Evolutionary conservation across 2,113 vertebrate species (phyloP).

Genomic region (Penelope pileata): DNA sequence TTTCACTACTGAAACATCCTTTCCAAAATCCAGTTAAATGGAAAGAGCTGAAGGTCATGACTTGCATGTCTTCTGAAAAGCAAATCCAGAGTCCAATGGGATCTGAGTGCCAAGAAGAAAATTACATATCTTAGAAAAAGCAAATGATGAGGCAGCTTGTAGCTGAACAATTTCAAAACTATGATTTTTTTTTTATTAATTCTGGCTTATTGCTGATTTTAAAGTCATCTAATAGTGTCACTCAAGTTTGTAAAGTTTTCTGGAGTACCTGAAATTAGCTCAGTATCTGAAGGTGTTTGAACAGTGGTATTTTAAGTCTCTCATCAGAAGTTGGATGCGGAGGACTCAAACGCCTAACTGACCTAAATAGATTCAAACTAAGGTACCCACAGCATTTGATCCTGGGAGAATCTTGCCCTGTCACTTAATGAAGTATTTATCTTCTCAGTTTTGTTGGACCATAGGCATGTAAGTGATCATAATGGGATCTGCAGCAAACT

Average conservation of each 20-base stretch:
- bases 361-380: slow-evolving; percentile 19
- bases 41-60: neutral
- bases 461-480: neutral
- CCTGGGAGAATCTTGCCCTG: neutral
- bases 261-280: neutral
- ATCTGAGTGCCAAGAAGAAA: neutral
- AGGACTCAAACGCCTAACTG: neutral
- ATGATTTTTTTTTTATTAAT: neutral
- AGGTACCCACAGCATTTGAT: neutral
- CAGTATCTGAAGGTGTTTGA: neutral
- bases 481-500: neutral
- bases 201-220: neutral
- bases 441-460: neutral
- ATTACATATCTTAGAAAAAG: neutral
- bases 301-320: neutral
- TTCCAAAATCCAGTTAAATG: neutral
- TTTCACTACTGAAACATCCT: neutral
- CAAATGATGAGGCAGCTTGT: neutral
- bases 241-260: neutral
- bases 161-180: neutral
- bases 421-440: slow-evolving; percentile 29
- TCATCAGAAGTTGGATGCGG: neutral
- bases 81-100: neutral
- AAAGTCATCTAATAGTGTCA: neutral
- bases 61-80: neutral